Percentiles rank a stretch among this genome's conserved stretches.
Evolutionary conservation across 2,797 vertebrate species (phyloP).

Genomic region (Odontamblyopus rebecca): DNA sequence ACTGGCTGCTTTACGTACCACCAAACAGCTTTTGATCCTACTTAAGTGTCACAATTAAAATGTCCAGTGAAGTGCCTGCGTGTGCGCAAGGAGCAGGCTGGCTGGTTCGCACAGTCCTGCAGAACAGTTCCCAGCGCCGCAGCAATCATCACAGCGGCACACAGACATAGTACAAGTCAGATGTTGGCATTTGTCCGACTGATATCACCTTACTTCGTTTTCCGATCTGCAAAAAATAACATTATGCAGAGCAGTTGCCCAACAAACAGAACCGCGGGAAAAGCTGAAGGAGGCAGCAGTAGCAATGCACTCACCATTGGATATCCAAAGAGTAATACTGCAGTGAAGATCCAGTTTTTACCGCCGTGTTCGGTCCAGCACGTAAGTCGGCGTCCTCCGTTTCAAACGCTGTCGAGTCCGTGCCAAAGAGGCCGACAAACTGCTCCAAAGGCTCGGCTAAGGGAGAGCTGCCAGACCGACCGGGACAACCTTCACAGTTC

Average conservation of each 20-base stretch:
- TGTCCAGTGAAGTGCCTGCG: conserved; percentile 15
- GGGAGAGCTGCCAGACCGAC: conserved; percentile 33
- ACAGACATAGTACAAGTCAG: conserved; percentile 59
- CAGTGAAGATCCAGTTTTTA: conserved; percentile 43
- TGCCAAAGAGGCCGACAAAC: neutral
- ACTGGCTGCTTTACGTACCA: conserved; percentile 1
- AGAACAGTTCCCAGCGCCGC: conserved; percentile 41
- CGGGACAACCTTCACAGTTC: conserved; percentile 53
- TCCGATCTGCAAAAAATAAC: conserved; percentile 30
- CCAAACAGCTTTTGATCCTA: neutral
- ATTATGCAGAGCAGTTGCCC: conserved; percentile 19
- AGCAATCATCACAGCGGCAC: conserved; percentile 45
- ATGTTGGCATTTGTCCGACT: conserved; percentile 39
- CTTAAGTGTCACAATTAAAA: conserved; percentile 12
- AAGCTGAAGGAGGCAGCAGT: conserved; percentile 19
- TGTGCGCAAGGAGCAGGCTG: neutral
- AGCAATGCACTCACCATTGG: conserved; percentile 58
- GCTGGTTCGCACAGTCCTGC: conserved; percentile 36
- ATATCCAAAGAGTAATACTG: conserved; percentile 49
- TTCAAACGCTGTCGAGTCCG: conserved; percentile 37
- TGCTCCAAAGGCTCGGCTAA: conserved; percentile 7
- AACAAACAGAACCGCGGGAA: conserved; percentile 21
- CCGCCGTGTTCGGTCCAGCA: conserved; percentile 24
- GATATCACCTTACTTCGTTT: conserved; percentile 31
- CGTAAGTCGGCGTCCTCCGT: conserved; percentile 36